Evolutionary conservation across 2,113 vertebrate species (phyloP).

Genomic region (Bubo blakistoni): DNA sequence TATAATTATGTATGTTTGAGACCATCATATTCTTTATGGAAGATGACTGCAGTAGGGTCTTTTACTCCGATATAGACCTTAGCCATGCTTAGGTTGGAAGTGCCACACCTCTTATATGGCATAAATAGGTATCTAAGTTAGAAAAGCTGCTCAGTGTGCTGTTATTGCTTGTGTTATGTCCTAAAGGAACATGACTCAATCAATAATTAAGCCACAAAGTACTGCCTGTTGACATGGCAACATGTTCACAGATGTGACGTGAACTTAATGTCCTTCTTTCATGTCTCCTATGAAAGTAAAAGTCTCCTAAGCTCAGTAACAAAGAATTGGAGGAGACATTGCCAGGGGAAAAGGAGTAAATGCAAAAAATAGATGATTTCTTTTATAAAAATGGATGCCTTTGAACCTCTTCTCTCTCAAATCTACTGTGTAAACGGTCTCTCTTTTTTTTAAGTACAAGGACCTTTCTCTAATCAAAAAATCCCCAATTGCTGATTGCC

Average conservation of each 20-base stretch:
- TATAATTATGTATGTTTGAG: not conserved
- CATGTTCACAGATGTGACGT: conserved; percentile 56
- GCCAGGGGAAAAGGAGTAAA: not conserved
- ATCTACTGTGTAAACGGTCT: not conserved
- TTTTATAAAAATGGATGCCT: not conserved
- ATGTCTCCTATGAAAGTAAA: conserved; percentile 54
- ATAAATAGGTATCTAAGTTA: conserved; percentile 35
- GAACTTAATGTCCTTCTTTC: conserved; percentile 64
- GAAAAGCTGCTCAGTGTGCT: conserved; percentile 49
- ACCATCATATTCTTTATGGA: not conserved
- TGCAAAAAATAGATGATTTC: not conserved
- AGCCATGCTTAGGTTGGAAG: not conserved
- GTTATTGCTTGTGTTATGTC: conserved; percentile 68
- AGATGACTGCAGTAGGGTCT: not conserved
- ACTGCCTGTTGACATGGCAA: conserved; percentile 69
- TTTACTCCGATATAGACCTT: not conserved
- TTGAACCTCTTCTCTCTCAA: not conserved
- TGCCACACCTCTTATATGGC: conserved; percentile 20
- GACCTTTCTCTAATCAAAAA: conserved; percentile 21
- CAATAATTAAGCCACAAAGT: conserved; percentile 71
- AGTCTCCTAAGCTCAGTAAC: conserved; percentile 25
- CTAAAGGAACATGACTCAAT: conserved; percentile 73
- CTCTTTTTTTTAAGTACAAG: not conserved
- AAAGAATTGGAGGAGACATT: conserved; percentile 9
- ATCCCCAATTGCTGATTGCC: not conserved